Evolutionary conservation across 2,113 vertebrate species (phyloP).

Genomic region (Passer montanus): DNA sequence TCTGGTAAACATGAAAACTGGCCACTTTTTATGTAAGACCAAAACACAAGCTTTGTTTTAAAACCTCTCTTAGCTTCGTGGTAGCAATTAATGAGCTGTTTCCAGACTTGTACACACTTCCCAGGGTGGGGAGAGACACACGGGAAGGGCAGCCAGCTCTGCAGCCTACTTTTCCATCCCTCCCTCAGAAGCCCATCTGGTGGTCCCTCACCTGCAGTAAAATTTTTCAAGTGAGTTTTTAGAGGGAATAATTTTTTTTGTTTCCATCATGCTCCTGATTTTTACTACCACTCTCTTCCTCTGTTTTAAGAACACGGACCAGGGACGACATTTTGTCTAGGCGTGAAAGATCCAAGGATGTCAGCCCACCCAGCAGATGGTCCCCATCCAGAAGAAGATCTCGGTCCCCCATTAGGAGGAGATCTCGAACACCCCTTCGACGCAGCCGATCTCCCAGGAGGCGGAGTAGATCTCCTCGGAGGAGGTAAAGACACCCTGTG

Average conservation of each 20-base stretch:
- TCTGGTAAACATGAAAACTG: neutral
- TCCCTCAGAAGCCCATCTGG: neutral
- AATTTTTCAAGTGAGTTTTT: neutral
- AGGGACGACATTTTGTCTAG: slow-evolving; percentile 80
- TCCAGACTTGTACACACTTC: neutral
- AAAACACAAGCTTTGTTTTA: neutral
- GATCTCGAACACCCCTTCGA: slow-evolving; percentile 83
- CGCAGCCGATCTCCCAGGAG: slow-evolving; percentile 86
- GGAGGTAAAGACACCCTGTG: slow-evolving; percentile 76
- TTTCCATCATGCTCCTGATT: neutral
- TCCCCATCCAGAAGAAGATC: slow-evolving; percentile 81
- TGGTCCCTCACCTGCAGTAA: neutral
- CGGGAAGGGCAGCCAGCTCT: neutral
- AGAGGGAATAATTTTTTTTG: neutral
- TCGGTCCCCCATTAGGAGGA: slow-evolving; percentile 81
- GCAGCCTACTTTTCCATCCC: neutral
- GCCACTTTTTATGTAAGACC: neutral
- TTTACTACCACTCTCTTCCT: neutral
- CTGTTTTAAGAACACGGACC: slow-evolving; percentile 73
- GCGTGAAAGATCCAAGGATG: slow-evolving; percentile 79
- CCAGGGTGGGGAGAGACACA: neutral
- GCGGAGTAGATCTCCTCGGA: slow-evolving; percentile 87
- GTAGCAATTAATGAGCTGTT: neutral
- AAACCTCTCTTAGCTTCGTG: neutral
- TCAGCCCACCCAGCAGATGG: slow-evolving; percentile 76